Evolutionary conservation across 2,888 invertebrate genomes (phyloP), one percentile per base, ranked within the genome.

Genomic region (Tachina fera): DNA sequence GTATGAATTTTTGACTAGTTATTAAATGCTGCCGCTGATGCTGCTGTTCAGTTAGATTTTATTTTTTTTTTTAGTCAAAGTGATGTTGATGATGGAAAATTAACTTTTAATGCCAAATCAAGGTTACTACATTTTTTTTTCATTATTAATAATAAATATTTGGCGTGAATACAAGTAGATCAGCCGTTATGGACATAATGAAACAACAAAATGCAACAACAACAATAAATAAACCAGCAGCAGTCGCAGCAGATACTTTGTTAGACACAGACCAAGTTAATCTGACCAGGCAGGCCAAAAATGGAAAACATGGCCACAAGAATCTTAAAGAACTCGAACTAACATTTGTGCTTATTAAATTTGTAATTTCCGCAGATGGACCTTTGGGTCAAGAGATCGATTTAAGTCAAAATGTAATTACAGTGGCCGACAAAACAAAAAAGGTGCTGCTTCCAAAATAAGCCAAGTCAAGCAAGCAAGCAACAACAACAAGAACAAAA

Each of bases 301-400:
- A 41, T 39, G 63, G 19, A 63, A 68, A 22, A n/a, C 5, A n/a
- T 16, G 11, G 56, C 74, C 13, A 75, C 19, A 51, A 83, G 65
- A 49, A 43, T 75, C 68, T 60, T 43, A 58, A 63, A 75, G 61
- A 75, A 43, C 51, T 51, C 22, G 0, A 60, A 67, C 83, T 16
- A 72, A 79, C 79, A 67, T 61, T 86, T 79, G 81, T 84, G 87
- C 87, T 91, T 90, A 91, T 91, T 91, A 91, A 91, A 91, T 91
- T 91, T 90, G 91, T 90, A 91, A 91, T 91, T 91, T 91, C 91
- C 91, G 91, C 89, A 89, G 91, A 89, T 91, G 91, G 91, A 90
- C 91, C 91, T 89, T 90, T 90, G 88, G 91, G 91, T 91, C 91
- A 91, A 89, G 89, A 89, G 90, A 90, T 89, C 90, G 91, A 90